Conservation (phyloP, 2,888 invertebrate genomes). For the Salticus scenicus region DNA sequence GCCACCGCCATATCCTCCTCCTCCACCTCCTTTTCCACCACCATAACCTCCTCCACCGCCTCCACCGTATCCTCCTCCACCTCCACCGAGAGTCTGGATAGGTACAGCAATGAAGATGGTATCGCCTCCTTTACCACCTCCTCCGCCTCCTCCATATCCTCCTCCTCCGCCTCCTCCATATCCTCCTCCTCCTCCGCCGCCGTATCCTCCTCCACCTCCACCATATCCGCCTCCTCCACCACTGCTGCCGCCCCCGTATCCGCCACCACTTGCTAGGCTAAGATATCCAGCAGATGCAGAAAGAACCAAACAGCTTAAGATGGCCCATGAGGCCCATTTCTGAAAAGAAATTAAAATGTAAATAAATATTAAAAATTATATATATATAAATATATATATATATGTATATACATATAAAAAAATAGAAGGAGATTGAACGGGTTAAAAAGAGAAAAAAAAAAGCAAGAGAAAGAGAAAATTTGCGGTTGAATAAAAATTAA, state of each 20-base stretch:
- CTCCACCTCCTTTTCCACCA: conserved; percentile 23
- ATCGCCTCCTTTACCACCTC: conserved; percentile 33
- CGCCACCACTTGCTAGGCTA: conserved; percentile 39
- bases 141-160: conserved; percentile 12
- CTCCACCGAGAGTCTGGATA: conserved; percentile 34
- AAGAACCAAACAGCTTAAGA: conserved; percentile 46
- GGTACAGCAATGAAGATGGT: conserved; percentile 58
- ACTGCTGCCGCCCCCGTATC: conserved; percentile 10
- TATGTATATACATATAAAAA: no score
- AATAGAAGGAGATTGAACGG: no score
- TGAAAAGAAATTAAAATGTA: conserved; percentile 39
- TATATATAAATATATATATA: no score
- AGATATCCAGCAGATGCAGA: conserved; percentile 42
- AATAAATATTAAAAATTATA: background rate
- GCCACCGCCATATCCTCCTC: background rate
- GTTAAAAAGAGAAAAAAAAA: no score
- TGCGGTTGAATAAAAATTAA: no score
- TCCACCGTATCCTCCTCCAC: conserved; percentile 20
- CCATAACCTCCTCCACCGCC: conserved; percentile 7
- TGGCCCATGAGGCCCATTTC: conserved; percentile 49
- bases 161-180: conserved; percentile 6
- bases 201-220: conserved; percentile 16
- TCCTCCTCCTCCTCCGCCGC: conserved; percentile 6
- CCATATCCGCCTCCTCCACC: conserved; percentile 22
- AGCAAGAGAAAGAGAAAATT: no score